Percentiles rank a stretch among this genome's conserved stretches.
phyloP scores from a whole-genome alignment of 2,888 invertebrate species.

The Orthosia gothica region DNA sequence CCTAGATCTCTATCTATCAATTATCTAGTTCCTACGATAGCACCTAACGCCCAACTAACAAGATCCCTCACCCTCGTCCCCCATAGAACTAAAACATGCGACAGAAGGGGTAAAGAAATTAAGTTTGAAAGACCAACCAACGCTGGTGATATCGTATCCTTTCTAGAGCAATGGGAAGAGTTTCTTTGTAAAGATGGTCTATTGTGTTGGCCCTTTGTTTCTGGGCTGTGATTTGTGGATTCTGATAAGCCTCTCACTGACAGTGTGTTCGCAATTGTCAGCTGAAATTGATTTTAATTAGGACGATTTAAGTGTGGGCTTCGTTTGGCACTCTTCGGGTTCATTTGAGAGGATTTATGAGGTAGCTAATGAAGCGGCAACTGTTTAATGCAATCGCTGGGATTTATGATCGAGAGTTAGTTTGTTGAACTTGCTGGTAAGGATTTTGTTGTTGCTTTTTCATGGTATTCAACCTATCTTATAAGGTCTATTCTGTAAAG shows the following conservation, averaged over 20 bases:
- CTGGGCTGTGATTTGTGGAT: constrained; percentile 75
- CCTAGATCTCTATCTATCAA: constrained; percentile 79
- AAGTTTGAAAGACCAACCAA: constrained; percentile 72
- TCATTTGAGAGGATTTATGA: constrained; percentile 43
- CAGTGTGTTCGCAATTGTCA: constrained; percentile 70
- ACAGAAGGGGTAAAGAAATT: constrained; percentile 55
- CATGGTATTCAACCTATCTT: background rate
- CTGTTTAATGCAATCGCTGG: constrained; percentile 12
- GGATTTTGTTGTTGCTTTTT: background rate
- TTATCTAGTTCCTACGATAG: constrained; percentile 73
- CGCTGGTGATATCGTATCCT: constrained; percentile 70
- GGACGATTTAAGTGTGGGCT: constrained; percentile 61
- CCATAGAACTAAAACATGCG: constrained; percentile 24
- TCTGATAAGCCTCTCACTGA: constrained; percentile 73
- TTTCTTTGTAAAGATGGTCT: constrained; percentile 77
- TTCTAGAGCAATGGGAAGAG: constrained; percentile 73
- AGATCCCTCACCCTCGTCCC: constrained; percentile 21
- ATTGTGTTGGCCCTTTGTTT: constrained; percentile 73
- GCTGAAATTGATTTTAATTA: constrained; percentile 74
- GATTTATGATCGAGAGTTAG: constrained; percentile 28
- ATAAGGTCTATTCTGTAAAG: no score
- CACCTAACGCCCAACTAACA: constrained; percentile 40
- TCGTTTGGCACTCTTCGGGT: constrained; percentile 51
- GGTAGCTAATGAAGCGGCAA: constrained; percentile 43
- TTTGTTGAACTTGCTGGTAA: constrained; percentile 7